Percentiles rank a stretch among this genome's conserved stretches.
These are phyloP conservation scores for Bucorvus abyssinicus DNA, from an alignment of 2,797 vertebrate species.

Conservation along the genomic window DNA sequence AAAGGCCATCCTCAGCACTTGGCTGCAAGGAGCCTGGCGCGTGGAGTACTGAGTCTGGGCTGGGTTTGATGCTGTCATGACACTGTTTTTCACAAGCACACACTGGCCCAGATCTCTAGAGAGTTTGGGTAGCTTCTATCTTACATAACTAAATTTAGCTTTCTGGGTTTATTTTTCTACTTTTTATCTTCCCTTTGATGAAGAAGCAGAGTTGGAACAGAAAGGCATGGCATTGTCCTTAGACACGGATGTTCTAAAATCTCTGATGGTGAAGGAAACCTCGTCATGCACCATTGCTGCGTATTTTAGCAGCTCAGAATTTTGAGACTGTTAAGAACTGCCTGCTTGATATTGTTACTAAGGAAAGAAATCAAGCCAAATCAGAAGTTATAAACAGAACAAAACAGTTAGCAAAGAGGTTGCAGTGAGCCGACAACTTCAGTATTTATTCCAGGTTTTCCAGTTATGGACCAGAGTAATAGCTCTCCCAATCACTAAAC, in stretches of 20 bases:
- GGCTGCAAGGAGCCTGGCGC: fast-evolving
- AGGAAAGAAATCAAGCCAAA: slow-evolving; percentile 4
- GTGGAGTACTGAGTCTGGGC: background rate
- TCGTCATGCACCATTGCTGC: background rate
- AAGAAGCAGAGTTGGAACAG: background rate
- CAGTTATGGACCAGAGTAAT: background rate
- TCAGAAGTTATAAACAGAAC: background rate
- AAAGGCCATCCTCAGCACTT: background rate
- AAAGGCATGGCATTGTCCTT: background rate
- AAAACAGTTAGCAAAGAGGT: background rate
- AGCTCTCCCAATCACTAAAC: background rate
- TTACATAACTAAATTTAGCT: slow-evolving; percentile 6
- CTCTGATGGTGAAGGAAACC: background rate
- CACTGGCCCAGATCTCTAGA: slow-evolving; percentile 2
- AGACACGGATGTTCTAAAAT: background rate
- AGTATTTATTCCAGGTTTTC: background rate
- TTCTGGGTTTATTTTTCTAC: slow-evolving; percentile 28
- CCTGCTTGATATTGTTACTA: background rate
- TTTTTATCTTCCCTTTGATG: background rate
- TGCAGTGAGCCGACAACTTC: background rate
- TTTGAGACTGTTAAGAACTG: background rate
- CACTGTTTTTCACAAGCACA: background rate
- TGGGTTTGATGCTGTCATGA: background rate
- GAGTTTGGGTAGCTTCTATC: background rate
- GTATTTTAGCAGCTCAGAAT: slow-evolving; percentile 32